These are phyloP conservation scores for Antigone vipio DNA, from an alignment of 2,113 vertebrate genomes.

Conservation along the genomic window DNA sequence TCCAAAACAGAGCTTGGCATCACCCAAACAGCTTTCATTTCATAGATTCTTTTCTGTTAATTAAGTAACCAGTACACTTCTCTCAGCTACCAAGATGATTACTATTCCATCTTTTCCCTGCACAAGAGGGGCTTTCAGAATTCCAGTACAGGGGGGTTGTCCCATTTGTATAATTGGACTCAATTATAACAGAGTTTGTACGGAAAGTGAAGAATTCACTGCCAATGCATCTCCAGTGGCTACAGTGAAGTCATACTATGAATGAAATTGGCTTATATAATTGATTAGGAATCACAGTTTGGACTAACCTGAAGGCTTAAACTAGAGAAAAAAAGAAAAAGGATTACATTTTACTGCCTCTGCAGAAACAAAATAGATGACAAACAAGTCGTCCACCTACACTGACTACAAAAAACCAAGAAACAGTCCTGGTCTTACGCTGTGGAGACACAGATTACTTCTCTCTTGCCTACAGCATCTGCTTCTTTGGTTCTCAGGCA, in stretches of 20 bases:
- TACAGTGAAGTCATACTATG: neutral
- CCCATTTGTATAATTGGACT: neutral
- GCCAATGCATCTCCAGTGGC: neutral
- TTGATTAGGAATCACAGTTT: neutral
- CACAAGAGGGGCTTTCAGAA: neutral
- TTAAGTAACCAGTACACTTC: neutral
- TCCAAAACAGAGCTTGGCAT: neutral
- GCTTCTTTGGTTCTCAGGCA: neutral
- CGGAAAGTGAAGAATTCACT: neutral
- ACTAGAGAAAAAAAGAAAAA: neutral
- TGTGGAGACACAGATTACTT: neutral
- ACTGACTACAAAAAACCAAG: neutral
- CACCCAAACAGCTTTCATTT: neutral
- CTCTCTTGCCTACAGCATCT: neutral
- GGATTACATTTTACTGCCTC: neutral
- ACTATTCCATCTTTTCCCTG: neutral
- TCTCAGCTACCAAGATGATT: neutral
- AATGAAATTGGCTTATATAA: neutral
- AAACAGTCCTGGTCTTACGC: neutral
- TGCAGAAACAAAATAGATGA: neutral
- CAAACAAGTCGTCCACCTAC: neutral
- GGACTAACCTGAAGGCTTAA: neutral
- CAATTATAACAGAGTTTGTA: neutral
- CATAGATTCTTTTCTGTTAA: neutral
- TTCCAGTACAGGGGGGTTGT: accelerated